Percentiles rank a stretch among this genome's conserved stretches.
phyloP scores from a whole-genome alignment of 37 sponge, comb jelly and placozoan genomes.

The Geodia barretti region DNA sequence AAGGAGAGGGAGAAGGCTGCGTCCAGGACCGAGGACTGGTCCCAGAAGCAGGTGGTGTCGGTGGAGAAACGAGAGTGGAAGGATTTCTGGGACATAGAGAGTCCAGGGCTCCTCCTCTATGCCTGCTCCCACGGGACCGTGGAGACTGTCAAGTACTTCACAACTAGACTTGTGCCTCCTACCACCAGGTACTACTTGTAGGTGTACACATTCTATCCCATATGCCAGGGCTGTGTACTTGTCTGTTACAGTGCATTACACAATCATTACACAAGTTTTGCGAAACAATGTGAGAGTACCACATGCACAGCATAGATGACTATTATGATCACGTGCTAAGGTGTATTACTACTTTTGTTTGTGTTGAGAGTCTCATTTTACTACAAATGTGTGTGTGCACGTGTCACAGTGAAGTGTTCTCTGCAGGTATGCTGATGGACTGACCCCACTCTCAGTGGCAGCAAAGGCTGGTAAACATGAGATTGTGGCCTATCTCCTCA shows the following conservation, averaged over 20 bases:
- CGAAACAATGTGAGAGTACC: background rate
- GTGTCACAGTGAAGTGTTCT: too few relatives aligned
- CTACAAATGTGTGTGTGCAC: too few relatives aligned
- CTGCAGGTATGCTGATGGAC: too few relatives aligned
- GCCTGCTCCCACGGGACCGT: background rate
- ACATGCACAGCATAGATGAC: too few relatives aligned
- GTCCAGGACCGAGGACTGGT: background rate
- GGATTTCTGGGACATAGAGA: background rate
- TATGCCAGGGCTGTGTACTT: too few relatives aligned
- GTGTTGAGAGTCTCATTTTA: too few relatives aligned
- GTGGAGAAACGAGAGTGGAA: background rate
- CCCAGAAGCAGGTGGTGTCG: background rate
- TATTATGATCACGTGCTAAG: too few relatives aligned
- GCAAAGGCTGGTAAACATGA: background rate
- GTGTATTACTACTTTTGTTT: too few relatives aligned
- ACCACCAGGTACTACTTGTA: background rate
- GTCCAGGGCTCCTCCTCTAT: background rate
- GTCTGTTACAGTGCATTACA: background rate
- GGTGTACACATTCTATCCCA: too few relatives aligned
- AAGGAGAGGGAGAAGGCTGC: background rate
- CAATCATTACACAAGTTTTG: too few relatives aligned
- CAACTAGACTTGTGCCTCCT: background rate
- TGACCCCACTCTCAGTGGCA: background rate
- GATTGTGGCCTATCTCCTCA: background rate
- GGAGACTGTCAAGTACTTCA: background rate